These are phyloP conservation scores for Rhopalosiphum nymphaeae DNA, from an alignment of 2,888 invertebrate genomes.

Conservation along the genomic window DNA sequence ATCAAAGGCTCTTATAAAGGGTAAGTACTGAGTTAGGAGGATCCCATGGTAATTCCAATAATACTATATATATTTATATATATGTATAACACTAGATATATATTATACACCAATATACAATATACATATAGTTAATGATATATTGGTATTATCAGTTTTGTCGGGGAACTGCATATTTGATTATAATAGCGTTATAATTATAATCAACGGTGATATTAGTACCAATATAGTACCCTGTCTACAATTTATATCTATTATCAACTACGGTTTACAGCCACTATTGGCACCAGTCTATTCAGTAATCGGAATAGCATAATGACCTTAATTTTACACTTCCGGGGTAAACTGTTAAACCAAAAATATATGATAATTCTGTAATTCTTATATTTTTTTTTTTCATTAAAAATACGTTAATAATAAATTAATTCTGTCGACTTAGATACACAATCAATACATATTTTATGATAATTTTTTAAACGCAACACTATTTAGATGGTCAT, in stretches of 20 bases:
- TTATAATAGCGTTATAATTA: neutral
- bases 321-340: neutral
- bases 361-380: neutral
- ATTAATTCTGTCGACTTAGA: neutral
- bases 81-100: neutral
- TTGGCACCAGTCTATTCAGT: neutral
- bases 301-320: neutral
- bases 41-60: constrained; percentile 2
- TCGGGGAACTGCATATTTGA: neutral
- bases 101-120: neutral
- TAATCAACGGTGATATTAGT: neutral
- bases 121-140: neutral
- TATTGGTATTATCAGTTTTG: neutral
- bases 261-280: neutral
- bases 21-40: neutral
- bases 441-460: neutral
- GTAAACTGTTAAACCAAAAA: neutral
- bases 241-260: neutral
- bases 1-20: neutral
- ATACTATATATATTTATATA: neutral
- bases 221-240: neutral
- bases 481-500: neutral
- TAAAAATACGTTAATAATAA: neutral
- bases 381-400: neutral
- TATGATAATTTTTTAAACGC: neutral